Base-by-base conservation (phyloP, 2,113 vertebrate genomes). In the Nanorana parkeri region DNA sequence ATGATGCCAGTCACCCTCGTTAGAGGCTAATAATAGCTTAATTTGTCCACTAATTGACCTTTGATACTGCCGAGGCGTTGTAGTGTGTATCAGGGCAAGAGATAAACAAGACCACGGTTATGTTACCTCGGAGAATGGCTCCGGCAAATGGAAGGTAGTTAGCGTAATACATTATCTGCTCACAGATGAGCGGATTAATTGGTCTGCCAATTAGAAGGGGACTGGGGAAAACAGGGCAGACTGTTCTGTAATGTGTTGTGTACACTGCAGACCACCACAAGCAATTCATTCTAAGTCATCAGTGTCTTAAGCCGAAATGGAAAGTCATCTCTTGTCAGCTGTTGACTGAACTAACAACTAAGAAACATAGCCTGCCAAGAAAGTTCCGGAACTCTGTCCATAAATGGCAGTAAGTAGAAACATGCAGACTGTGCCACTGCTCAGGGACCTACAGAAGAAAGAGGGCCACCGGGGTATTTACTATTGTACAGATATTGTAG, bases 31-130 rank as follows among this genome's bases (percentile, higher is more conserved):
- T 94, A 94, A 94, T 95, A 93, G 90, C 91, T 94, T 94, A 95
- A 95, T 93, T 91, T 94, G 93, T 94, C 92, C 93, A 93, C 90
- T 95, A 93, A 94, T 95, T 94, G 94, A 96, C 93, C 94, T 91
- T 86, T 85, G 92, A 89, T 92, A 92, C 91, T 80, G 0, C 85
- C 85, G 90, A 86, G 83, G 88, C 88, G 84, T 86, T 93, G 88
- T 86, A 93, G 92, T 90, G 54, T 91, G 89, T 88, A 91, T 87
- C 87, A 88, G 91, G 84, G 88, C 85, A 89, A 32, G 54, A 88
- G 87, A 88, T 90, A 92, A 92, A 92, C 87, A 92, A 87, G 91
- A 87, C 89, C 90, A 91, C 88, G 88, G 78, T 88, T 88, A 89
- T 69, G 83, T 88, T 90, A 89, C 92, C 90, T 91, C 58, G 80